phyloP scores from a whole-genome alignment of 2,113 vertebrate species.

The Grallaria varia region DNA sequence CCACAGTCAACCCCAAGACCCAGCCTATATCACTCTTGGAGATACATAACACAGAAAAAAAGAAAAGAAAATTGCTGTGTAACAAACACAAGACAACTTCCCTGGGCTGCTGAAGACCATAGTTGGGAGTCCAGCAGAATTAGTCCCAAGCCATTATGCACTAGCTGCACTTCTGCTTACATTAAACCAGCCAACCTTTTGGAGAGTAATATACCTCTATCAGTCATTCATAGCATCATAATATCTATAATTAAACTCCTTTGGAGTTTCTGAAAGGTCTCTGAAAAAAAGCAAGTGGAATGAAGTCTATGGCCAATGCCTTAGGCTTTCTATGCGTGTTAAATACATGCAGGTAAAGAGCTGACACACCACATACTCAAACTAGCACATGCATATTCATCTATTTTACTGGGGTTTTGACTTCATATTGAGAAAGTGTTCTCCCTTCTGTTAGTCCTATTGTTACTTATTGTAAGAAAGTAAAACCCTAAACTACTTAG shows the following conservation, averaged over 20 bases:
- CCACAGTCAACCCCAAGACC: neutral
- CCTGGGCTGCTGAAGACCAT: neutral
- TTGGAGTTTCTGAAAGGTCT: conserved; percentile 1
- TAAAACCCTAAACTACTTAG: neutral
- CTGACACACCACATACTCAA: conserved; percentile 40
- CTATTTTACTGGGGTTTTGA: neutral
- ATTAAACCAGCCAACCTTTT: neutral
- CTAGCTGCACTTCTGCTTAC: neutral
- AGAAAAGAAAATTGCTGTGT: neutral
- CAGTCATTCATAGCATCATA: neutral
- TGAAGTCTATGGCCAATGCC: conserved; percentile 10
- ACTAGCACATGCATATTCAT: conserved; percentile 11
- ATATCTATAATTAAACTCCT: neutral
- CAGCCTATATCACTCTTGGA: neutral
- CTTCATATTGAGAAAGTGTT: neutral
- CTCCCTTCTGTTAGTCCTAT: neutral
- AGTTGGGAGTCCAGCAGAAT: neutral
- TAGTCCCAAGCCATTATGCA: neutral
- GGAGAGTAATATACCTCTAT: neutral
- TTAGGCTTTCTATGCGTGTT: conserved; percentile 39
- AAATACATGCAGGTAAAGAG: conserved; percentile 38
- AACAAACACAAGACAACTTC: neutral
- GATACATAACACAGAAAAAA: neutral
- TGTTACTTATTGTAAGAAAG: neutral
- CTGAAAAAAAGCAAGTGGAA: conserved; percentile 9